These are phyloP conservation scores for Channallabes apus DNA, from an alignment of 2,797 vertebrate genomes.

Conservation along the genomic window DNA sequence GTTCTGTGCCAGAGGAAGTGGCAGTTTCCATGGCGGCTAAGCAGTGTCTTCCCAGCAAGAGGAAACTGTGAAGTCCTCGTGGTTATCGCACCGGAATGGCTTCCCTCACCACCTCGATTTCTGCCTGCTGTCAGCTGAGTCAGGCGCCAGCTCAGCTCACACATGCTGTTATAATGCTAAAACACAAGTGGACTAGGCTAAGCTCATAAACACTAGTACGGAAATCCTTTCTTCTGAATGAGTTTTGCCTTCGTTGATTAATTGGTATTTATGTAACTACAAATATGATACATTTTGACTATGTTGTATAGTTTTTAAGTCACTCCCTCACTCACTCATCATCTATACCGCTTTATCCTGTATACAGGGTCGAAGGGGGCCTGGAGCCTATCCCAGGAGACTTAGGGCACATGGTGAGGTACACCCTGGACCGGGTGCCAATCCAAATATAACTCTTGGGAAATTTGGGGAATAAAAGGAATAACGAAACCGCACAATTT, in stretches of 20 bases:
- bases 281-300: no score
- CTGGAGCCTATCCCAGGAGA: no score
- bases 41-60: slow-evolving; percentile 57
- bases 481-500: neutral
- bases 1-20: slow-evolving; percentile 64
- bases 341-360: no score
- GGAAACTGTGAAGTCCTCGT: slow-evolving; percentile 65
- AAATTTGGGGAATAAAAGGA: neutral
- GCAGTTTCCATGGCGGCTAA: slow-evolving; percentile 58
- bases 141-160: slow-evolving; percentile 32
- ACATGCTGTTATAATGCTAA: slow-evolving; percentile 2
- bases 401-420: no score
- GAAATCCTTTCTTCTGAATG: slow-evolving; percentile 1
- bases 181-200: slow-evolving; percentile 8
- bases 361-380: no score
- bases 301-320: no score
- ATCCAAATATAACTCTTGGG: neutral
- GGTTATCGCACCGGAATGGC: slow-evolving; percentile 72
- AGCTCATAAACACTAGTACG: neutral
- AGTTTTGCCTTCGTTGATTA: neutral
- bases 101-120: slow-evolving; percentile 65
- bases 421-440: no score
- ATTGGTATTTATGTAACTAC: no score
- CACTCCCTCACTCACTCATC: no score
- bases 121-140: slow-evolving; percentile 69